Conservation (phyloP, 2,113 vertebrate genomes). For the Hypomesus transpacificus region DNA sequence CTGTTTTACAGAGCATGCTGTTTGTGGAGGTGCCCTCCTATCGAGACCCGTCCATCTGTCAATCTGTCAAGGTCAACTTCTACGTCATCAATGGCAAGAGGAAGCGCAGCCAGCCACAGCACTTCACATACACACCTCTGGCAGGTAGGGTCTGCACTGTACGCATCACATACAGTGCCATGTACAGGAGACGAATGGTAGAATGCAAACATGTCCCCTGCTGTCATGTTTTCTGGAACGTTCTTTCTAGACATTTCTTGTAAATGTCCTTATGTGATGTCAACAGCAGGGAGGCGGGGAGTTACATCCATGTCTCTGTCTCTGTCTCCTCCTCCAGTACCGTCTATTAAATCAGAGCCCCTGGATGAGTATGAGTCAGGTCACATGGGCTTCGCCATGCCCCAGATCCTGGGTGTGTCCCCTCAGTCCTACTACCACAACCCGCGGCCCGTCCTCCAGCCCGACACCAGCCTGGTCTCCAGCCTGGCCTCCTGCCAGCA, state of each 20-base stretch:
- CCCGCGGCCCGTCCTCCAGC: constrained; percentile 74
- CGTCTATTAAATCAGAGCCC: constrained; percentile 96
- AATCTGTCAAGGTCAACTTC: constrained; percentile 90
- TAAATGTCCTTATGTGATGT: too few species aligned
- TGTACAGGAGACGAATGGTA: too few species aligned
- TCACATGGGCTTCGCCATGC: constrained; percentile 80
- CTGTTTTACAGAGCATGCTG: constrained; percentile 84
- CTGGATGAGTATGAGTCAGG: constrained; percentile 87
- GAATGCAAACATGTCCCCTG: too few species aligned
- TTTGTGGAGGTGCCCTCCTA: constrained; percentile 94
- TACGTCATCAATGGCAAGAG: constrained; percentile 96
- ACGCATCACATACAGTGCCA: background rate
- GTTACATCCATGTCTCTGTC: background rate
- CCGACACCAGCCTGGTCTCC: constrained; percentile 81
- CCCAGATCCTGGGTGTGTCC: constrained; percentile 81
- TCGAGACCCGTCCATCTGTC: constrained; percentile 80
- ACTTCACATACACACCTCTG: constrained; percentile 85
- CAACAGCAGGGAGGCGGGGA: too few species aligned
- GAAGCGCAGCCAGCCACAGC: constrained; percentile 94
- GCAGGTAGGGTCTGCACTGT: constrained; percentile 75
- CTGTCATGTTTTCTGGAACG: too few species aligned
- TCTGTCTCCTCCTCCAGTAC: constrained; percentile 66
- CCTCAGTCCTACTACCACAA: constrained; percentile 85
- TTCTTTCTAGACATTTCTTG: too few species aligned
- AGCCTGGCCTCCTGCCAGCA: constrained; percentile 89